Evolutionary conservation across 2,888 invertebrate species (phyloP).

Genomic region (Cheiracanthium punctorium): DNA sequence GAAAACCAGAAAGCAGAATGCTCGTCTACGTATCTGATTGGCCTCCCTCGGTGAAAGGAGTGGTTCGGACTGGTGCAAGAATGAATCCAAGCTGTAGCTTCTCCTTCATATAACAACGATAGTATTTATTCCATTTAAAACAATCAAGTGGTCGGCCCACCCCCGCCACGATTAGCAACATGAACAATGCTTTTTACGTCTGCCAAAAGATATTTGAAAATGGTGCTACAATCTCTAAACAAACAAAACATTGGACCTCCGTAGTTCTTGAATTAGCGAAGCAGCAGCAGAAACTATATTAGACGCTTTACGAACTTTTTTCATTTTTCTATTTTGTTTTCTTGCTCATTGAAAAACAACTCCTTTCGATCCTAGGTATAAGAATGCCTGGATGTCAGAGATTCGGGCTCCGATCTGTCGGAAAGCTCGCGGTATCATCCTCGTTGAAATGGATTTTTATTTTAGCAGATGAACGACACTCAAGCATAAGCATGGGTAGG

Average conservation of each 20-base stretch:
- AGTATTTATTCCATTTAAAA: slow-evolving; percentile 34
- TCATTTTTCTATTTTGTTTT: too few species aligned
- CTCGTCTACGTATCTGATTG: too few species aligned
- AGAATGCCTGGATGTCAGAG: too few species aligned
- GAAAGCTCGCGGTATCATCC: too few species aligned
- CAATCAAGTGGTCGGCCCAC: slow-evolving; percentile 53
- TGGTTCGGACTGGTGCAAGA: neutral
- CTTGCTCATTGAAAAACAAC: too few species aligned
- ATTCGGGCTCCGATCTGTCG: too few species aligned
- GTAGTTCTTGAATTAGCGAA: slow-evolving; percentile 43
- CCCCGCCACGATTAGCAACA: slow-evolving; percentile 62
- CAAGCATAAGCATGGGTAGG: too few species aligned
- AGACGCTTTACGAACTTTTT: slow-evolving; percentile 31
- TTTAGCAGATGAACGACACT: too few species aligned
- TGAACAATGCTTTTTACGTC: slow-evolving; percentile 56
- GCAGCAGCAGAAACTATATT: slow-evolving; percentile 21
- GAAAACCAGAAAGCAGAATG: too few species aligned
- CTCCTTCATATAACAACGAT: slow-evolving; percentile 56
- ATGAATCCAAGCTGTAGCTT: slow-evolving; percentile 22
- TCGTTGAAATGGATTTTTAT: too few species aligned
- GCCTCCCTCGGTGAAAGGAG: too few species aligned
- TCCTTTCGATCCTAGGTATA: too few species aligned
- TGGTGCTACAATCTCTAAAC: slow-evolving; percentile 58
- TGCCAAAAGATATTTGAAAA: slow-evolving; percentile 57
- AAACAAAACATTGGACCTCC: slow-evolving; percentile 59